These are phyloP conservation scores for Parnassius glacialis DNA, from an alignment of 2,888 invertebrate genomes.

Conservation along the genomic window DNA sequence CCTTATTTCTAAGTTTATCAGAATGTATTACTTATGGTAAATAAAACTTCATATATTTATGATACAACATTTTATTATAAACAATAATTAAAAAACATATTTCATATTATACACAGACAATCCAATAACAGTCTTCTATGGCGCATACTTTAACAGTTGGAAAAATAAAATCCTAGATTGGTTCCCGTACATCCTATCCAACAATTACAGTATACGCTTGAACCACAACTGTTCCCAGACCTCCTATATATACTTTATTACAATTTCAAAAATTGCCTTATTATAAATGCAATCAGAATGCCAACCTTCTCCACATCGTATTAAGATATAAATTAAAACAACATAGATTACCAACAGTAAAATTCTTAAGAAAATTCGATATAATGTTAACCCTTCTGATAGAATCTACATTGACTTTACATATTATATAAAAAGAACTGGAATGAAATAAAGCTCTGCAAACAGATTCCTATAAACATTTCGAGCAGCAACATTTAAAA, in stretches of 20 bases:
- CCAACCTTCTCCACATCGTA: slow-evolving; percentile 33
- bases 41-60: slow-evolving; percentile 36
- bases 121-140: slow-evolving; percentile 34
- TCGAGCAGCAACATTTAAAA: too few species aligned
- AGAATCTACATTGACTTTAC: slow-evolving; percentile 16
- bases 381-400: slow-evolving; percentile 19
- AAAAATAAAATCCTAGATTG: slow-evolving; percentile 3
- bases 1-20: too few species aligned
- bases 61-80: slow-evolving; percentile 77
- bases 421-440: slow-evolving; percentile 30
- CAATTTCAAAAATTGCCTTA: slow-evolving; percentile 69
- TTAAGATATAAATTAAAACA: slow-evolving; percentile 28
- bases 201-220: slow-evolving; percentile 9
- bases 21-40: background rate
- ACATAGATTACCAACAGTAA: slow-evolving; percentile 4
- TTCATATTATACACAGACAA: slow-evolving; percentile 45
- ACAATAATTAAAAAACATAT: slow-evolving; percentile 76
- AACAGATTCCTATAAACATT: background rate
- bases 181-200: background rate
- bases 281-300: slow-evolving; percentile 67
- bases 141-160: slow-evolving; percentile 15
- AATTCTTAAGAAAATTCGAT: slow-evolving; percentile 11
- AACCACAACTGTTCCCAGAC: slow-evolving; percentile 23
- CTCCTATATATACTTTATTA: slow-evolving; percentile 31
- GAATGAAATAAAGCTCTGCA: slow-evolving; percentile 35